Conservation (phyloP, 2,888 invertebrate species). For the Ptilodon capucinus region DNA sequence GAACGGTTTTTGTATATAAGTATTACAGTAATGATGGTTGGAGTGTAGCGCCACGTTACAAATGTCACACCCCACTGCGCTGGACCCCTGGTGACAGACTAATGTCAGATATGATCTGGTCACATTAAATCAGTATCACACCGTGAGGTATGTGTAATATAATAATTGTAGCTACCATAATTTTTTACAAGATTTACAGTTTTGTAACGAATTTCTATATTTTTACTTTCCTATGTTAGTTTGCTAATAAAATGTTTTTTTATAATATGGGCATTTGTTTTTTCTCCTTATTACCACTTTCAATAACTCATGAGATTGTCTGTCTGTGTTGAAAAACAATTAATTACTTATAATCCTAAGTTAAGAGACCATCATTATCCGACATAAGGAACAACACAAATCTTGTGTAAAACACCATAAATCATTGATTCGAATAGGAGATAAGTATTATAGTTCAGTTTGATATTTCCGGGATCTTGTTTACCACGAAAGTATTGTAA, state of each 20-base stretch:
- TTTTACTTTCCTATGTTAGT: slow-evolving; percentile 82
- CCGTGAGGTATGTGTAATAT: slow-evolving; percentile 55
- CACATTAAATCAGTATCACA: slow-evolving; percentile 52
- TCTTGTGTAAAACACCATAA: neutral
- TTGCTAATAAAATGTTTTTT: slow-evolving; percentile 82
- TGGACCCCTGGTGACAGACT: slow-evolving; percentile 20
- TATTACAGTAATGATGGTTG: neutral
- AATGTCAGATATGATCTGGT: slow-evolving; percentile 51
- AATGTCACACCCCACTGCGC: slow-evolving; percentile 11
- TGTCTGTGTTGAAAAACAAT: too few species aligned
- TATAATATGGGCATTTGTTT: slow-evolving; percentile 33
- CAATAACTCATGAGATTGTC: too few species aligned
- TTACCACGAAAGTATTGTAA: neutral
- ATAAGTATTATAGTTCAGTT: neutral
- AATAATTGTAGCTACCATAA: slow-evolving; percentile 69
- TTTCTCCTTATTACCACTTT: slow-evolving; percentile 9
- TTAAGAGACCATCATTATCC: neutral
- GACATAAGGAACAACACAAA: neutral
- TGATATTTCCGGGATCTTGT: neutral
- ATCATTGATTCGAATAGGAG: neutral
- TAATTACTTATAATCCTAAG: neutral
- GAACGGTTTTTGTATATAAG: neutral
- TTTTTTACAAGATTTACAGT: slow-evolving; percentile 75
- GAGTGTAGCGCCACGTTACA: slow-evolving; percentile 5
- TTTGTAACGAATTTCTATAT: slow-evolving; percentile 79